Conservation (phyloP, 2,113 vertebrate species). For the Alectura lathami region DNA sequence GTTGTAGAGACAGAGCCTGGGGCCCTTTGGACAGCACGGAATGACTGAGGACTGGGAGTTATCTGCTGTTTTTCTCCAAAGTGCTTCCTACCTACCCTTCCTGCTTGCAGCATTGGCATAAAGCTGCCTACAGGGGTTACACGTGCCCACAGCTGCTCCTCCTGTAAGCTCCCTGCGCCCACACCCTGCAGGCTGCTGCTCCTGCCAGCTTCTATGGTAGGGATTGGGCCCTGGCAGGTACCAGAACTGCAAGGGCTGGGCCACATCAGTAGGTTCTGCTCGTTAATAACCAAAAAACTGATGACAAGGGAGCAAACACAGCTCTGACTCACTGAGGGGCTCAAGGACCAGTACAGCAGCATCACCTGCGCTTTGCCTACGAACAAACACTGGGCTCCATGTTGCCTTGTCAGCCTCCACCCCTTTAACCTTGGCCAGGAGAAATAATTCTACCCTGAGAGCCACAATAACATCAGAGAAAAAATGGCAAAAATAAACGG, state of each 20-base stretch:
- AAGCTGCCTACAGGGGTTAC: neutral
- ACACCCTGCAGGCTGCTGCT: neutral
- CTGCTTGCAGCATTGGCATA: neutral
- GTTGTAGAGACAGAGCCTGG: neutral
- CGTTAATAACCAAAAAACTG: neutral
- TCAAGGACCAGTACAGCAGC: neutral
- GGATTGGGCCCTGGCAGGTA: neutral
- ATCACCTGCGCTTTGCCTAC: neutral
- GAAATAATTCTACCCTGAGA: neutral
- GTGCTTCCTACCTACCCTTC: neutral
- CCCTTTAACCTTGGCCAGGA: neutral
- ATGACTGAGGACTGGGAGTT: fast-evolving
- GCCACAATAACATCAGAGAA: neutral
- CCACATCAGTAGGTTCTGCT: fast-evolving
- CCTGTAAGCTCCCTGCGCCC: neutral
- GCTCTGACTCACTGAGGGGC: neutral
- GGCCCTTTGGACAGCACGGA: neutral
- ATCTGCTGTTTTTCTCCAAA: neutral
- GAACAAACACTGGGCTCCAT: neutral
- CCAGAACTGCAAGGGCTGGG: neutral
- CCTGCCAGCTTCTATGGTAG: too few species aligned
- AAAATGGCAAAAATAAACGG: neutral
- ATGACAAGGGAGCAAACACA: neutral
- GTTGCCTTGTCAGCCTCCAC: neutral
- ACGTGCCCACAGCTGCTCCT: neutral